phyloP scores from a whole-genome alignment of 2,888 invertebrate species.

The Ichneumoninae sp. region DNA sequence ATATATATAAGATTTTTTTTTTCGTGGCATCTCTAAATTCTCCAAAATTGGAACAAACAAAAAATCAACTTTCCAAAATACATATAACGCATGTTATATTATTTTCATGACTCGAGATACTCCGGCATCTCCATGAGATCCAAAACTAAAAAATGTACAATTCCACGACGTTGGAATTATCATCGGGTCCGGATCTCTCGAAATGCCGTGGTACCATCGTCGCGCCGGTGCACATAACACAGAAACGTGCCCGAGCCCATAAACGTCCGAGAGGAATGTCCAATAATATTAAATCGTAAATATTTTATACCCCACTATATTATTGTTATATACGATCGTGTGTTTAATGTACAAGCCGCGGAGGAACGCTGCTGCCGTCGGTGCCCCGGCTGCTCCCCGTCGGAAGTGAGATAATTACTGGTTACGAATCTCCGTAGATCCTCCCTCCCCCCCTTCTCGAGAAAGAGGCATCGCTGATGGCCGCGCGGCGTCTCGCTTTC shows the following conservation, averaged over 20 bases:
- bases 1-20: neutral
- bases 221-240: neutral
- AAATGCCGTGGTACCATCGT: neutral
- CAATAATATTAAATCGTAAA: constrained; percentile 19
- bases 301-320: constrained; percentile 6
- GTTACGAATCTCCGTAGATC: constrained; percentile 60
- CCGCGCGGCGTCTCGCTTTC: constrained; percentile 40
- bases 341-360: neutral
- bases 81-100: too few relatives aligned
- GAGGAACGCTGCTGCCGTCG: neutral
- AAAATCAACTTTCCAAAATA: too few relatives aligned
- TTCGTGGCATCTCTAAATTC: neutral
- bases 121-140: neutral
- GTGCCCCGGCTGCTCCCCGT: constrained; percentile 43
- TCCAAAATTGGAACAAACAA: too few relatives aligned
- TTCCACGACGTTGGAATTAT: neutral
- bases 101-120: neutral
- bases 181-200: neutral
- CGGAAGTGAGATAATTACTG: constrained; percentile 68
- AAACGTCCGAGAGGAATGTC: neutral
- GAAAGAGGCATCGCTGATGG: constrained; percentile 6
- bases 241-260: neutral
- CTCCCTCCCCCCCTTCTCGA: constrained; percentile 3
- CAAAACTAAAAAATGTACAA: neutral
- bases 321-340: constrained; percentile 25